These are phyloP conservation scores for Anguilla pacifica DNA, from an alignment of 2,797 vertebrate species.

Conservation along the genomic window DNA sequence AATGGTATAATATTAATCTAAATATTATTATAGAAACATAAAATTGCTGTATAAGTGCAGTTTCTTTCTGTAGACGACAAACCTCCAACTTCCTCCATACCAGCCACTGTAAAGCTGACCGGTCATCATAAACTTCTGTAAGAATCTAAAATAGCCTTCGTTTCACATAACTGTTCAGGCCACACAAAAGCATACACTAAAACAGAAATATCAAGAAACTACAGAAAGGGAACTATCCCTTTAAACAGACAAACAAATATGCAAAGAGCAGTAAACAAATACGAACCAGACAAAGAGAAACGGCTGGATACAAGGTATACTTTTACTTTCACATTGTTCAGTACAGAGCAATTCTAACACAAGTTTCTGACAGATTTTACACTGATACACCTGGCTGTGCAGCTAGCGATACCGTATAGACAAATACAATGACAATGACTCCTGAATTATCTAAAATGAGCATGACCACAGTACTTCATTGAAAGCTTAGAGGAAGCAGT, in stretches of 20 bases:
- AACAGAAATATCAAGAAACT: too few relatives aligned
- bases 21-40: too few relatives aligned
- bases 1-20: too few relatives aligned
- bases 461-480: conserved; percentile 24
- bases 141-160: too few relatives aligned
- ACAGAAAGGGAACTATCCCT: too few relatives aligned
- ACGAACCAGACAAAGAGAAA: conserved; percentile 1
- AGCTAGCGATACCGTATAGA: conserved; percentile 75
- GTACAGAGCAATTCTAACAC: conserved; percentile 81
- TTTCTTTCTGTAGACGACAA: too few relatives aligned
- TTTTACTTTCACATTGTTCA: conserved; percentile 85
- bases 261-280: not conserved
- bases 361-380: conserved; percentile 78
- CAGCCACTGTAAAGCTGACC: too few relatives aligned
- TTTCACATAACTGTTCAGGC: too few relatives aligned
- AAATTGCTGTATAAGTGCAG: too few relatives aligned
- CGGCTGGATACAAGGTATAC: conserved; percentile 73
- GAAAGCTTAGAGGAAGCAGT: conserved; percentile 23
- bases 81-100: too few relatives aligned
- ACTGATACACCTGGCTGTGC: conserved; percentile 78
- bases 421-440: conserved; percentile 53
- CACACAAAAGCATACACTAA: too few relatives aligned
- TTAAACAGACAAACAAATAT: not conserved
- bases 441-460: conserved; percentile 49
- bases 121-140: too few relatives aligned